Percentiles rank a stretch among this genome's conserved stretches.
Evolutionary conservation across 2,113 vertebrate species (phyloP).

Genomic region (Ceratotherium simum): DNA sequence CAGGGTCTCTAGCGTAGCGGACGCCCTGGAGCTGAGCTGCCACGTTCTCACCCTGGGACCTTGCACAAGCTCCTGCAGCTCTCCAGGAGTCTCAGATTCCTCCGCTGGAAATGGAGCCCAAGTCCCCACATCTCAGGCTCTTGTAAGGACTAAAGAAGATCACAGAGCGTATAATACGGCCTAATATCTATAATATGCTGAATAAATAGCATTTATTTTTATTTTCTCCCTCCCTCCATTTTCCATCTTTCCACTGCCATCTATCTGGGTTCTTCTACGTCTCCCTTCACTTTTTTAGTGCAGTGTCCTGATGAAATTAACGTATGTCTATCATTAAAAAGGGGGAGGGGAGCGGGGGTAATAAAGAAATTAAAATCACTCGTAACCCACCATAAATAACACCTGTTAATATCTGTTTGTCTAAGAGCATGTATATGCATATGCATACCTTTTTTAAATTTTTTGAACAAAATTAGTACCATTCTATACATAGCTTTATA

Average conservation of each 20-base stretch:
- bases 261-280: not conserved
- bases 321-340: not conserved
- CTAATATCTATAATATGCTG: not conserved
- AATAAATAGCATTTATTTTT: not conserved
- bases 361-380: not conserved
- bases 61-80: not conserved
- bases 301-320: constrained; percentile 6
- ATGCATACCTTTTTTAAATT: not conserved
- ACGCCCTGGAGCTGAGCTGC: not conserved
- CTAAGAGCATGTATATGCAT: not conserved
- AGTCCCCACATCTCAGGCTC: not conserved
- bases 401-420: not conserved
- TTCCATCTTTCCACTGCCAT: not conserved
- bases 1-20: not conserved
- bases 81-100: not conserved
- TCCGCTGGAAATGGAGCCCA: not conserved
- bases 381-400: not conserved
- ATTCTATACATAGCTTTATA: not conserved
- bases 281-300: not conserved
- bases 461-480: not conserved
- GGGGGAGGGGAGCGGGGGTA: not conserved
- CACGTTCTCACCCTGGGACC: not conserved
- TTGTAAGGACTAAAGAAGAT: not conserved
- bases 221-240: not conserved
- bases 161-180: not conserved